A percentile compares a stretch with the other conserved stretches of the same genome.
Conservation (phyloP, 2,888 invertebrate genomes). For the Achlya flavicornis region DNA sequence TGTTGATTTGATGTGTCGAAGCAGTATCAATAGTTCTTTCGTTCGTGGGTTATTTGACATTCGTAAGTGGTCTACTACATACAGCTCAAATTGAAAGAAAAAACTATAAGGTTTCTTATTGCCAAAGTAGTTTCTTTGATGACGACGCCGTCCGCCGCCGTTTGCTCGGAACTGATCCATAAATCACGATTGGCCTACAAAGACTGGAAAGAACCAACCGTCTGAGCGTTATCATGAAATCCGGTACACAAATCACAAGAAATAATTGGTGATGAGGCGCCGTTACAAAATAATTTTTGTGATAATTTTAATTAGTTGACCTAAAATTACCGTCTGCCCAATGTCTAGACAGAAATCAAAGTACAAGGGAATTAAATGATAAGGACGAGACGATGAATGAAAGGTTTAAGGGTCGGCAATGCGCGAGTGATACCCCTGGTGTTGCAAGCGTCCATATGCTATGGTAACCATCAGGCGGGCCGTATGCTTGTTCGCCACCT, state of each 20-base stretch:
- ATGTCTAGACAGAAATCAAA: constrained; percentile 2
- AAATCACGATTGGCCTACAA: neutral
- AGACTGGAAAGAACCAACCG: neutral
- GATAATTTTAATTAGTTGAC: constrained; percentile 1
- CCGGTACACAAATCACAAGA: constrained; percentile 13
- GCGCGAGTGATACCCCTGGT: too few species aligned
- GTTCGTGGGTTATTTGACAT: too few species aligned
- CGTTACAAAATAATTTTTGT: neutral
- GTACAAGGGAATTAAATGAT: neutral
- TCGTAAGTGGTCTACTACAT: too few species aligned
- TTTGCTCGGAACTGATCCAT: neutral
- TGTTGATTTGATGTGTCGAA: too few species aligned
- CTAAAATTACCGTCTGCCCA: neutral
- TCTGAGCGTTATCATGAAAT: neutral
- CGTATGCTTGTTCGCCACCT: too few species aligned
- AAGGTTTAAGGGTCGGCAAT: too few species aligned
- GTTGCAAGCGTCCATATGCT: too few species aligned
- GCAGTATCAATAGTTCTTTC: too few species aligned
- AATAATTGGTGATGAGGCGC: neutral
- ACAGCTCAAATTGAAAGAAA: too few species aligned
- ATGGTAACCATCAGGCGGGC: too few species aligned
- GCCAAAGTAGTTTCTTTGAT: neutral
- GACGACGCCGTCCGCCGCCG: neutral
- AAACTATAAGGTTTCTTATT: too few species aligned
- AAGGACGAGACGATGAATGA: too few species aligned